Evolutionary conservation across 1,140 invertebrate genomes (phyloP).

Genomic region (Paralvinella palmiformis): DNA sequence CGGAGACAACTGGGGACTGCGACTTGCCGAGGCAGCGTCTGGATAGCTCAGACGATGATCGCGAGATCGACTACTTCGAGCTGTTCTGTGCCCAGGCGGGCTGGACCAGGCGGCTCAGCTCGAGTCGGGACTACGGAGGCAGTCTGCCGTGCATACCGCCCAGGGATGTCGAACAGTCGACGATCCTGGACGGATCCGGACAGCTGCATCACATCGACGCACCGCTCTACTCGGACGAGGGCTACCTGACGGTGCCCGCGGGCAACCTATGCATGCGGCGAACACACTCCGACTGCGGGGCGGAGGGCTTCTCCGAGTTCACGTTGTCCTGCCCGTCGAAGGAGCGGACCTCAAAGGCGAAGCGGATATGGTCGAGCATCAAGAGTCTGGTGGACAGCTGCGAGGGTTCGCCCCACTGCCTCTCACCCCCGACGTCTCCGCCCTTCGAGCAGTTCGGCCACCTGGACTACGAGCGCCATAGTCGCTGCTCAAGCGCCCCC

Average conservation of each 20-base stretch:
- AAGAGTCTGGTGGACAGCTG: conserved; percentile 5
- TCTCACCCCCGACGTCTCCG: not conserved
- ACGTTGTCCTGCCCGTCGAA: not conserved
- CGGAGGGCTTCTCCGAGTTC: not conserved
- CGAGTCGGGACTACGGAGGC: not conserved
- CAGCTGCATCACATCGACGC: too few species aligned
- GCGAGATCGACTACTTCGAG: conserved; percentile 6
- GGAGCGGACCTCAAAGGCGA: not conserved
- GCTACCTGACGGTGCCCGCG: too few species aligned
- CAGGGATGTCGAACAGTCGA: not conserved
- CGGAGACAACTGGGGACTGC: too few species aligned
- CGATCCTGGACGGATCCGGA: not conserved
- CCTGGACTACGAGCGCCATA: not conserved
- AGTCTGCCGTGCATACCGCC: not conserved
- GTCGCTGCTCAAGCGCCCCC: not conserved
- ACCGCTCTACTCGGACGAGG: too few species aligned
- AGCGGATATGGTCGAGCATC: conserved; percentile 3
- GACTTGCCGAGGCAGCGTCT: too few species aligned
- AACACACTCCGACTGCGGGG: conserved; percentile 1
- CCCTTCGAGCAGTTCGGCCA: not conserved
- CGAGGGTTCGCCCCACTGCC: not conserved
- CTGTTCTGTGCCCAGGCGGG: conserved; percentile 11
- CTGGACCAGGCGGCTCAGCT: not conserved
- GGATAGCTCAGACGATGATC: too few species aligned
- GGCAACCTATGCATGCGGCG: not conserved